Evolutionary conservation across 2,113 vertebrate genomes (phyloP), one percentile per base, ranked within the genome.

Genomic region (Irena cyanogastra): DNA sequence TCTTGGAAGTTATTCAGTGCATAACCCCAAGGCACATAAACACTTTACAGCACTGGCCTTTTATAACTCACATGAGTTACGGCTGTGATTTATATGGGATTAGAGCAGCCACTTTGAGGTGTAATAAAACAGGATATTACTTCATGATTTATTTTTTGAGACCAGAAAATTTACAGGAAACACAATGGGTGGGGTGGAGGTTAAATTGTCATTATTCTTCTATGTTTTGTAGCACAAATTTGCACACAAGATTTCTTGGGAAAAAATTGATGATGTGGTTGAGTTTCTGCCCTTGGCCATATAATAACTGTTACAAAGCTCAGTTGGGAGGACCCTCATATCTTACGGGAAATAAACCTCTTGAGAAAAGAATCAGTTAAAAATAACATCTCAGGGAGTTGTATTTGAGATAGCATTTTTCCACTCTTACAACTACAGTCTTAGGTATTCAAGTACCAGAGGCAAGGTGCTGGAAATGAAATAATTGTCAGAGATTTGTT

Each of bases 121-220:
- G 12, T 16, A 83, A 86, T 30, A 83, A 84, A 83, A 57, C 16
- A 75, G 54, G 28, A 33, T 24, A 45, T 39, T 66, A 63, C 52
- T 78, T 66, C 9, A 11, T 80, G 3, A 42, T 35, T 69, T 64
- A 12, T 41, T 88, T 76, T 76, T 45, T 35, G 72, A 45, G 64
- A 22, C 6, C 10, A 56, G 11, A 56, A 47, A 60, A 64, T 3
- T 16, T 37, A 41, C 2, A 7, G 39, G 28, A 86, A 83, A 57
- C 26, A 42, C 5, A 39, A 3, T 30, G 13, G 7, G 3, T 2
- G 6, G 8, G 9, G 5, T n/a, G 5, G 2, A 3, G 10, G 8
- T 13, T 4, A 17, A 81, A 44, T 35, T 18, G 9, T 30, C 28
- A 5, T 64, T 23, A 10, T 71, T 91, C 37, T 66, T 57, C 37